Evolutionary conservation across 1,140 invertebrate genomes (phyloP), one percentile per base, ranked within the genome.

Genomic region (Caenorhabditis brenneri): DNA sequence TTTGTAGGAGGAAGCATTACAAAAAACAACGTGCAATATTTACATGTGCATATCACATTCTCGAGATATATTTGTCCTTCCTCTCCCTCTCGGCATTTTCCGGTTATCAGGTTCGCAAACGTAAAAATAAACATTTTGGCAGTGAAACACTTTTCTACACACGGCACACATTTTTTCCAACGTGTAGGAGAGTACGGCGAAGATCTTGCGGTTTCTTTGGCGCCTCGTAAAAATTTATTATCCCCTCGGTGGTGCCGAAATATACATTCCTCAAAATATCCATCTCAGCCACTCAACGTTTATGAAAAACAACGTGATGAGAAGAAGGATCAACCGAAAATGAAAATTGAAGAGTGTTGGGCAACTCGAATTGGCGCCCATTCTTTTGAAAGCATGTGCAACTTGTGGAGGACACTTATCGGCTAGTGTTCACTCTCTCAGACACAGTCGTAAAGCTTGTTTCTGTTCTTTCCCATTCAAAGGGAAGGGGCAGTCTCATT

Each of bases 221-320:
- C 31, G 58, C 58, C 58, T 65, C 58, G 19, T 65, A 65, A 65
- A 65, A 65, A 65, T 65, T 65, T 65, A 74, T 74, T 42, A 74
- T 74, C 65, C 58, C 33, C 65, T 55, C 16, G 33, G 65, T 42
- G 36, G 36, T 74, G 65, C 65, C 65, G 36, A 74, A 46, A 74
- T 74, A 74, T 74, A 31, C 65, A 74, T 74, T 74, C 65, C 65
- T 74, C 65, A 74, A 74, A 36, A 74, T 74, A 27, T 42, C 10
- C 7, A 3, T 24, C 36, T 15, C 65, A 3, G 36, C 36, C 58
- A 36, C 31, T 65, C 58, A 65, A 65, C 31, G 31, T 65, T 74
- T 42, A 74, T 74, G 36, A 74, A 74, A 74, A 74, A 42, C 65
- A 42, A 74, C 6, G 58, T 51, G 48, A 51, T 5, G 58, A 65